Evolutionary conservation across 2,797 vertebrate genomes (phyloP), one percentile per base, ranked within the genome.

Genomic region (Xiphorhynchus erythropygius): DNA sequence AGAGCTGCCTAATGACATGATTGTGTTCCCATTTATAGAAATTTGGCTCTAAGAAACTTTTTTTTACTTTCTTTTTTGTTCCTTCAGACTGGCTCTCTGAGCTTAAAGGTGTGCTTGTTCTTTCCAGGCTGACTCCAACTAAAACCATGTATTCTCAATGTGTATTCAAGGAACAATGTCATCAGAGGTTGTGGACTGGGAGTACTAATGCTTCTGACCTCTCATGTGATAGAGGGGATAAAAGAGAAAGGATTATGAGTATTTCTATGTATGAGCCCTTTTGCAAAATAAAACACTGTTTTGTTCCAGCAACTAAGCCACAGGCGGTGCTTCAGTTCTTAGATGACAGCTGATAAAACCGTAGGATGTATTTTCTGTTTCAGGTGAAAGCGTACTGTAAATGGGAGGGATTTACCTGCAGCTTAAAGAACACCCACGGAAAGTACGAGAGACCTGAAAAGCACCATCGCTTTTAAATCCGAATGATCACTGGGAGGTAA

Each of bases 331-430:
- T n/a, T 92, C 22, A 0, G n/a, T 12, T 91, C 41, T 81, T 81
- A 68, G 62, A 49, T 64, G 76, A 35, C 37, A 41, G 37, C 3
- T 65, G 42, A 75, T 71, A 69, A 84, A 95, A 33, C 21, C 0
- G 0, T n/a, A 65, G 77, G 67, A 65, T 92, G 59, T 60, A 10
- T 84, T 90, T 89, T 92, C 69, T 90, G 24, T 78, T 90, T 84
- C 84, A 79, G 39, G 42, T 69, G 89, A 84, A 87, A 93, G 63
- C 18, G 89, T 74, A 42, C 69, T 64, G 60, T 76, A 87, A 89
- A 62, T 59, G 55, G 35, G 78, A 89, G 75, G 39, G 78, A 76
- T 87, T 92, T 79, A 41, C 3, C 5, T 62, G 35, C 35, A 59
- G 35, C 21, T 83, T 44, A 75, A 82, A 87, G 11, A 44, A 79